Base-by-base conservation (phyloP, 2,797 vertebrate genomes). In the Thaleichthys pacificus region DNA sequence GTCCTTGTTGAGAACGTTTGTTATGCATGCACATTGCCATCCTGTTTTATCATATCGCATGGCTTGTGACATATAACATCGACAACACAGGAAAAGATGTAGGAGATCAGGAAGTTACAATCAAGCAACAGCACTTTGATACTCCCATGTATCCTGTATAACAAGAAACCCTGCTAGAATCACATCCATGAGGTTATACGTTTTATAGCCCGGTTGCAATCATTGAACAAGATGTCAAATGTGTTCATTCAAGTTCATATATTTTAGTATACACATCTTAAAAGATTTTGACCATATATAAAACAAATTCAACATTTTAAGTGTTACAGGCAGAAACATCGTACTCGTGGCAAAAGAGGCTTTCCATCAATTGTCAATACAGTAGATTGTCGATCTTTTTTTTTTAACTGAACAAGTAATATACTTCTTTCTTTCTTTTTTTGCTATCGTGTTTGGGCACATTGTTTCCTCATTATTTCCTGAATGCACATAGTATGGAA, bases 91-190 rank as follows among this genome's bases (percentile, higher is more conserved):
- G 84, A 87, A 85, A 35, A 9, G 83, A 70, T 7, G 12, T 24
- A 51, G 38, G 61, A 19, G 57, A 51, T 69, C 75, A 78, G 83
- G 81, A 81, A 74, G 78, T 86, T 26, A 79, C 79, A 86, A 84
- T 87, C 75, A 82, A 69, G 79, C 86, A 82, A 76, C 76, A 69
- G 89, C 90, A 88, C 90, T 91, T 91, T 91, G 87, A 87, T 66
- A 73, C 80, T 75, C 84, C 81, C 81, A 56, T 56, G 83, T 76
- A 58, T 83, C 78, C 70, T 71, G 60, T 80, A 68, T 47, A 47
- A 47, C 42, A 47, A 74, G 77, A 62, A 32, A 15, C 5, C 21
- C 67, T 60, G n/a, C 58, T 54, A 42, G 57, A 47, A 64, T 26
- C 58, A 15, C 47, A 35, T 38, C 26, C n/a, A 4, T 49, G 15